Percentiles rank a stretch among this genome's conserved stretches.
Evolutionary conservation across 1,140 invertebrate species (phyloP).

Genomic region (Anadara kagoshimensis): DNA sequence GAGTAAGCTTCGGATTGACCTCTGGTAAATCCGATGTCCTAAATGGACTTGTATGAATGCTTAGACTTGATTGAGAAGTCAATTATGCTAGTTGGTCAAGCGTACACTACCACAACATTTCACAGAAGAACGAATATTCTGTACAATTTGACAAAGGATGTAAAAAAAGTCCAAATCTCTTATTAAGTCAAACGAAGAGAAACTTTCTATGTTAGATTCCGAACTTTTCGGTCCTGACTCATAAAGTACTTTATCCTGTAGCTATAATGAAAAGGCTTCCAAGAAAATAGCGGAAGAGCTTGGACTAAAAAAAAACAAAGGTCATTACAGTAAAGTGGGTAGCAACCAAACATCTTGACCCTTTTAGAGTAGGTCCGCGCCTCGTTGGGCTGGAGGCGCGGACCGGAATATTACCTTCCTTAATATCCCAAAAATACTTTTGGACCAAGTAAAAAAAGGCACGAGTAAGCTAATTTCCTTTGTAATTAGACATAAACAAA

Average conservation of each 20-base stretch:
- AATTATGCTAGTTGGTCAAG: neutral
- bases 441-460: neutral
- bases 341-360: neutral
- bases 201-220: neutral
- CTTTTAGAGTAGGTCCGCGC: neutral
- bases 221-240: neutral
- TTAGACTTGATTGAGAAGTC: constrained; percentile 5
- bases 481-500: too few relatives aligned
- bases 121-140: constrained; percentile 6
- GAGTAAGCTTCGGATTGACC: neutral
- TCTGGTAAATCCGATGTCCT: neutral
- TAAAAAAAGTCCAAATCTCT: neutral
- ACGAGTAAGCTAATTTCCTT: neutral
- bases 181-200: neutral
- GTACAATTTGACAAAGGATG: constrained; percentile 14
- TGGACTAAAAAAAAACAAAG: neutral
- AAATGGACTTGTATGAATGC: neutral
- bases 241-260: neutral
- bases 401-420: neutral
- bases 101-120: neutral
- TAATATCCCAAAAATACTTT: neutral
- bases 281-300: neutral
- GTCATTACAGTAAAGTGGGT: neutral
- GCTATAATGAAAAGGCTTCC: neutral
- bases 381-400: neutral